Evolutionary conservation across 1,140 invertebrate species (phyloP).

Genomic region (Dufourea novaeangliae): DNA sequence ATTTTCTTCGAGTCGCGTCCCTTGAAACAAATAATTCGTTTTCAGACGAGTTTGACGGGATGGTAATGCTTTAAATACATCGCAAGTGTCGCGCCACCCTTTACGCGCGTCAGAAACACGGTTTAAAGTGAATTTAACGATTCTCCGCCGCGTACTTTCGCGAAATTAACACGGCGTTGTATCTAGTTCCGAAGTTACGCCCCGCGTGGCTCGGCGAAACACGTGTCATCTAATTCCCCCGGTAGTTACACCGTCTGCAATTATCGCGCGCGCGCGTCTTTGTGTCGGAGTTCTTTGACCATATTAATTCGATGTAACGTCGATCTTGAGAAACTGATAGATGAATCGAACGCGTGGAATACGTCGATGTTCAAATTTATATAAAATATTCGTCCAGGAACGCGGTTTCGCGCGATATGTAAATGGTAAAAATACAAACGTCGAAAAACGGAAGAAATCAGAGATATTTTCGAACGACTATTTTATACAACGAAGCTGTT

Average conservation of each 20-base stretch:
- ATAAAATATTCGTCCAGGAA: too few relatives aligned
- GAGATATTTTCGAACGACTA: background rate
- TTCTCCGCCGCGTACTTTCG: conserved; percentile 9
- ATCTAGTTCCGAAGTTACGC: conserved; percentile 22
- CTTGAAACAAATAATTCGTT: background rate
- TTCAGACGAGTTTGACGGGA: background rate
- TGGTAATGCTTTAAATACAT: background rate
- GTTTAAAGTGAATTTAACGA: conserved; percentile 16
- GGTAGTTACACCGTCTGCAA: conserved; percentile 3
- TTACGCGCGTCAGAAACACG: background rate
- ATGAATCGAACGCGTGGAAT: background rate
- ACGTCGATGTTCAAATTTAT: too few relatives aligned
- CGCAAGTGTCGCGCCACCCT: background rate
- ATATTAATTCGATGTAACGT: background rate
- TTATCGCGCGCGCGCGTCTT: conserved; percentile 7
- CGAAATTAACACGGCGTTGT: conserved; percentile 26
- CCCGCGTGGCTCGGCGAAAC: conserved; percentile 18
- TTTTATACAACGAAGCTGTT: background rate
- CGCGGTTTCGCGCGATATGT: too few relatives aligned
- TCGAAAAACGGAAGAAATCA: too few relatives aligned
- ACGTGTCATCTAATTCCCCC: conserved; percentile 38
- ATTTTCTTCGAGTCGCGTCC: background rate
- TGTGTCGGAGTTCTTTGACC: background rate
- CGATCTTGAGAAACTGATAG: background rate
- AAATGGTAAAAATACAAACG: too few relatives aligned